Conservation (phyloP, 2,888 invertebrate species). For the Hydrotaea cyrtoneurina region DNA sequence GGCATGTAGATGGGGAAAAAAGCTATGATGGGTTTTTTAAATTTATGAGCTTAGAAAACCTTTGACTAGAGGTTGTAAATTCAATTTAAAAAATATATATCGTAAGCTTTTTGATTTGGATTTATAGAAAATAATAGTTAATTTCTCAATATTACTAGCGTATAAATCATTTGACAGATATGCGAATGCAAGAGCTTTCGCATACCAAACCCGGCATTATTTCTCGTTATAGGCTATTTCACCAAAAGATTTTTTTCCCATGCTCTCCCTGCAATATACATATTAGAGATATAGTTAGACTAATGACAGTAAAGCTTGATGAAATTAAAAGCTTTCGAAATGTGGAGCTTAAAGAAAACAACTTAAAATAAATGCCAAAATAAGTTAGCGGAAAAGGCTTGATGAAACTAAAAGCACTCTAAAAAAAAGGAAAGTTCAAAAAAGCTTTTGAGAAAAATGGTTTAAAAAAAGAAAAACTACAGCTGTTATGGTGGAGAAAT, state of each 20-base stretch:
- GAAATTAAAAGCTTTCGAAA: conserved; percentile 18
- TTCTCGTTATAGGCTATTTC: too few relatives aligned
- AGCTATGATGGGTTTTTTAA: too few relatives aligned
- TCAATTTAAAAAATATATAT: too few relatives aligned
- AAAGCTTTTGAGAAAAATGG: conserved; percentile 8
- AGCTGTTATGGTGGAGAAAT: neutral
- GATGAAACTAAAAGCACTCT: conserved; percentile 7
- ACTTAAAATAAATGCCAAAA: neutral
- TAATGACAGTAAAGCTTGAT: neutral
- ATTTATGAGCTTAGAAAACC: too few relatives aligned
- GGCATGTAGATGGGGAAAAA: too few relatives aligned
- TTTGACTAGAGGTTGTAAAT: too few relatives aligned
- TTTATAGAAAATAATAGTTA: too few relatives aligned
- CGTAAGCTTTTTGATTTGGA: too few relatives aligned
- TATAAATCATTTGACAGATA: too few relatives aligned
- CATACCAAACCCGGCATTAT: conserved; percentile 6
- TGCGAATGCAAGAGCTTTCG: neutral
- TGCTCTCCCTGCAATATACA: neutral
- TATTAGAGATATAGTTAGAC: neutral
- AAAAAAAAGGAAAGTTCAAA: neutral
- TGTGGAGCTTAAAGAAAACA: neutral
- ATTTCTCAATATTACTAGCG: too few relatives aligned
- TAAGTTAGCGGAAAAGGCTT: neutral
- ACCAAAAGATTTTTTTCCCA: neutral
- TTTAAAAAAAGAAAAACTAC: neutral